phyloP scores from a whole-genome alignment of 1,140 invertebrate genomes.

The Zaprionus vittiger region DNA sequence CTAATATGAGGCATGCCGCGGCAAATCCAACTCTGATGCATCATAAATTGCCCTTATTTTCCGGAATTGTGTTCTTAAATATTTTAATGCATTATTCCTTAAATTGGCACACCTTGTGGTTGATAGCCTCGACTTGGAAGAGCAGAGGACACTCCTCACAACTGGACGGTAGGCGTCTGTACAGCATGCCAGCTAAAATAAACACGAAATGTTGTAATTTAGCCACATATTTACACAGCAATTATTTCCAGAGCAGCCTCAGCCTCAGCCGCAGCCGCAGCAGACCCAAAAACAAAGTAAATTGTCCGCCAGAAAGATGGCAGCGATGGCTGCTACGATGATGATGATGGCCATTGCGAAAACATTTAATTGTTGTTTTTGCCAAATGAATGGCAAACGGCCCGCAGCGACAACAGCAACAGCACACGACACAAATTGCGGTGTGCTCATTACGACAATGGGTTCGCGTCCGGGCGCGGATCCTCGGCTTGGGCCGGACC shows the following conservation, averaged over 20 bases:
- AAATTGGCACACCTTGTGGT: background rate
- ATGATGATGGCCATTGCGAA: constrained; percentile 71
- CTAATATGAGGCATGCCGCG: constrained; percentile 24
- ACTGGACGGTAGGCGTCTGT: constrained; percentile 26
- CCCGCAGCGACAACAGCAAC: constrained; percentile 56
- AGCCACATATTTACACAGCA: constrained; percentile 75
- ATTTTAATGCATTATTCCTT: constrained; percentile 5
- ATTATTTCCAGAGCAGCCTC: constrained; percentile 69
- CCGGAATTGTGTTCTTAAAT: background rate
- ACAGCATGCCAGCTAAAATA: constrained; percentile 69
- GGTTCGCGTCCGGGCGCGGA: constrained; percentile 21
- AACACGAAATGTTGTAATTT: constrained; percentile 76
- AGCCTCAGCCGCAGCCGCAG: constrained; percentile 36
- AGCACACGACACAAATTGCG: constrained; percentile 79
- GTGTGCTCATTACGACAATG: constrained; percentile 80
- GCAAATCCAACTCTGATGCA: constrained; percentile 41
- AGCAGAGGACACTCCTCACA: constrained; percentile 26
- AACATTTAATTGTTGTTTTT: constrained; percentile 83
- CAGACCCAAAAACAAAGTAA: constrained; percentile 72
- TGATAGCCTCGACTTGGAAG: constrained; percentile 51
- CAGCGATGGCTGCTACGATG: constrained; percentile 34
- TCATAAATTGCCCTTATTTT: background rate
- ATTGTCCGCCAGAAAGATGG: constrained; percentile 58
- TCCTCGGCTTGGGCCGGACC: constrained; percentile 3
- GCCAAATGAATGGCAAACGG: constrained; percentile 82